Base-by-base conservation (phyloP, 35 echinoderm and acorn worm species). In the Heliocidaris tuberculata region DNA sequence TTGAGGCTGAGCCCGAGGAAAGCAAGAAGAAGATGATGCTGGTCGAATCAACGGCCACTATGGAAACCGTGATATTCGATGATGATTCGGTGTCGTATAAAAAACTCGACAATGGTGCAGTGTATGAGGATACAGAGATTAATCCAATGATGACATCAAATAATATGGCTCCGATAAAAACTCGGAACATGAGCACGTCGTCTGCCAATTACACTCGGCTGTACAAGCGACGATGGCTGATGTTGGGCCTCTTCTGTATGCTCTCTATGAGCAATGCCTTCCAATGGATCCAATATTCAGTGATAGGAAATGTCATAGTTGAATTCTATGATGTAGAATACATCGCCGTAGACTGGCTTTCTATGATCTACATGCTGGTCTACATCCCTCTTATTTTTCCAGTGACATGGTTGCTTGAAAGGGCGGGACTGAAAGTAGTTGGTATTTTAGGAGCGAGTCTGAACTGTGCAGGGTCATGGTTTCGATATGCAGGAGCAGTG, bases 281-380 rank as follows among this genome's bases (percentile, higher is more conserved):
- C 16, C 97, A 98, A 52, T 98, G 97, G 97, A 98, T 98, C 59
- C 96, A 98, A 50, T 98, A 97, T 94, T 93, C 97, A 13, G 93
- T 96, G 5, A 98, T 98, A 27, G 92, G 95, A 24, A 98, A 98
- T 35, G 97, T 98, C 7, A 65, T 98, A 27, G 92, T 93, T 12
- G 97, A 98, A 17, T 98, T 93, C 70, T 98, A 98, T 50, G 50
- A 95, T 90, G 95, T 98, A n/a, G 93, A 94, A 32, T 95, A 97
- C 48, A 32, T 98, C 6, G 92, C 96, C 8, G 94, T 97, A 19
- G 96, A 97, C 70, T 98, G 97, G 97, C 92, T 97, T 12, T 98
- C 97, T 31, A 98, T 98, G 97, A 96, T 98, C 17, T 98, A 94
- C 88, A 98, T 98, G 97, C 50, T 98, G 32, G 96, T 95, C 6